These are phyloP conservation scores for Epsilonema sp. DNA, from an alignment of 2,888 invertebrate species.

Conservation along the genomic window DNA sequence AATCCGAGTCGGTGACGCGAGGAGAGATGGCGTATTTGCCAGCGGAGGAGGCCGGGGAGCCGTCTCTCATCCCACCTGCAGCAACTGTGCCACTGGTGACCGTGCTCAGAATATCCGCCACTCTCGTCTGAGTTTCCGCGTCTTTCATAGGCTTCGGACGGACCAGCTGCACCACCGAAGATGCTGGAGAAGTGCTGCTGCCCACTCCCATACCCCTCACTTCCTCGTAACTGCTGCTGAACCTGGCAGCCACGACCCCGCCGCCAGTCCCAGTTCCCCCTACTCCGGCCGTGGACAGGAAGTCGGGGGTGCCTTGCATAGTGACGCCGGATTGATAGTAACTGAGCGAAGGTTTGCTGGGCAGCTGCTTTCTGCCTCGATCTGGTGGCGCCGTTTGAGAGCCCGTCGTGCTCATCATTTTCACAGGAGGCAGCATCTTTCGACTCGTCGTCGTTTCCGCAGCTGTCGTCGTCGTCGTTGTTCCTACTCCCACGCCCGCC, in stretches of 20 bases:
- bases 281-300: no score
- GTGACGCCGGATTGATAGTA: no score
- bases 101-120: no score
- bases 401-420: no score
- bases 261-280: no score
- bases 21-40: background rate
- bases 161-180: background rate
- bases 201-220: background rate
- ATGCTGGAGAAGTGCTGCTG: background rate
- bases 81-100: no score
- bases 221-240: no score
- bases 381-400: no score
- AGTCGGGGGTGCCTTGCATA: no score
- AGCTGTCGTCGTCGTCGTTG: background rate
- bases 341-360: no score
- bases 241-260: no score
- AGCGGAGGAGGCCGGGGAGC: background rate
- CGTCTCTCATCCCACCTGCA: background rate
- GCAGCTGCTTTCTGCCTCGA: no score
- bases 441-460: background rate
- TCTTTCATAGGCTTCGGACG: constrained; percentile 1
- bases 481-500: constrained; percentile 5
- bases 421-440: background rate
- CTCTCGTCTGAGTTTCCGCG: background rate
- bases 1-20: background rate